These are phyloP conservation scores for Zaprionus gabonicus DNA, from an alignment of 1,140 invertebrate genomes.

Conservation along the genomic window DNA sequence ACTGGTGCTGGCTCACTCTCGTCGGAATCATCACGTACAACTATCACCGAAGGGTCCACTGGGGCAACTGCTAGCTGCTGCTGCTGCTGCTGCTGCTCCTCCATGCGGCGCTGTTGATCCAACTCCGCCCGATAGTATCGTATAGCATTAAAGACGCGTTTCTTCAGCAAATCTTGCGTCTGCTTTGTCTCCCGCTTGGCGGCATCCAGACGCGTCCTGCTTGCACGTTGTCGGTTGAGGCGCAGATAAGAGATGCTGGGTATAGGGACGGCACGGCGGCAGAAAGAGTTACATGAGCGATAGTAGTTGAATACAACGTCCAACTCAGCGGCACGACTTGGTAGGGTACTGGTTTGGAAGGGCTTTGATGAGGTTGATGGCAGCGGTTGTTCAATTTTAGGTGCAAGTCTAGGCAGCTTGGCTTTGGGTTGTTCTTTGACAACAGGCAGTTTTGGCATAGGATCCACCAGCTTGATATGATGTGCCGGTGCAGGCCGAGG, in stretches of 20 bases:
- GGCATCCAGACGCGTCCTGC: not conserved
- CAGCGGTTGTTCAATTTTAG: not conserved
- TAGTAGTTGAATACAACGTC: slow-evolving; percentile 55
- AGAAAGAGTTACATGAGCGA: slow-evolving; percentile 32
- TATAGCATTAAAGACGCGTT: slow-evolving; percentile 40
- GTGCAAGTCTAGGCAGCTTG: not conserved
- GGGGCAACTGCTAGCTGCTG: not conserved
- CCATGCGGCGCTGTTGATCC: slow-evolving; percentile 52
- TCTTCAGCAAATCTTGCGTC: slow-evolving; percentile 35
- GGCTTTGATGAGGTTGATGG: not conserved
- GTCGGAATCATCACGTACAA: slow-evolving; percentile 63
- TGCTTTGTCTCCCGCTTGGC: slow-evolving; percentile 34
- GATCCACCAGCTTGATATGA: not conserved
- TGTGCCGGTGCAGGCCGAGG: not conserved
- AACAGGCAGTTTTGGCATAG: not conserved
- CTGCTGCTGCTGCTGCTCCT: slow-evolving; percentile 4
- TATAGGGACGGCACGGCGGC: slow-evolving; percentile 59
- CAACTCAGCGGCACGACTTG: slow-evolving; percentile 43
- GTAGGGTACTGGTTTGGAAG: not conserved
- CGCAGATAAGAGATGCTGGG: slow-evolving; percentile 63
- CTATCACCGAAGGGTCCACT: slow-evolving; percentile 28
- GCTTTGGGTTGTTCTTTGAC: not conserved
- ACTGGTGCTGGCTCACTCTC: slow-evolving; percentile 19
- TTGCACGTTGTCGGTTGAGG: slow-evolving; percentile 49
- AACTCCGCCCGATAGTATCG: slow-evolving; percentile 60